Conservation (phyloP, 2,888 invertebrate species). For the Drosophila anomalata region DNA sequence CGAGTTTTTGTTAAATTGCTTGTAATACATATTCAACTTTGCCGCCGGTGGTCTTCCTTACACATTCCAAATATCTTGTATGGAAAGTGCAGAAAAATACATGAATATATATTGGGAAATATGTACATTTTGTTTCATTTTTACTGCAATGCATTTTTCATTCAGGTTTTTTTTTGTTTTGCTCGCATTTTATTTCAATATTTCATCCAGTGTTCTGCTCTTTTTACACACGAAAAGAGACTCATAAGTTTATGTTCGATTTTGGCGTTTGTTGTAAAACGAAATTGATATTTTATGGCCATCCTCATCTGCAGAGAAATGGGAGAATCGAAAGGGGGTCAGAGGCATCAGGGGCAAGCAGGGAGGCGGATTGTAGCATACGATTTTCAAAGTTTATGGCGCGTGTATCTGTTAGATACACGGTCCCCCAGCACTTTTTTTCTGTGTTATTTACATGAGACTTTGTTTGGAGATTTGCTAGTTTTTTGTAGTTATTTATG, state of each 20-base stretch:
- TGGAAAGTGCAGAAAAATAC: constrained; percentile 51
- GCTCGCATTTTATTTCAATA: constrained; percentile 56
- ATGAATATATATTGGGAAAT: constrained; percentile 28
- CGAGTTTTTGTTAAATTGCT: constrained; percentile 19
- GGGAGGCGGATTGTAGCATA: constrained; percentile 57
- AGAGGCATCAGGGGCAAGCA: background rate
- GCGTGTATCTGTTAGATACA: constrained; percentile 77
- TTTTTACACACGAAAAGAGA: constrained; percentile 29
- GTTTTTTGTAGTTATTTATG: constrained; percentile 70
- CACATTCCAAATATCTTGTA: constrained; percentile 15
- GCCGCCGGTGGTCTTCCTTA: constrained; percentile 20
- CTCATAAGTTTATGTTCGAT: constrained; percentile 73
- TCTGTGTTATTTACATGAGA: constrained; percentile 38
- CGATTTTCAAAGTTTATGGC: constrained; percentile 76
- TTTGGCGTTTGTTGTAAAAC: constrained; percentile 71
- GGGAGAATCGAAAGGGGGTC: background rate
- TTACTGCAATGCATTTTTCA: constrained; percentile 75
- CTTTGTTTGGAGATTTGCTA: constrained; percentile 55
- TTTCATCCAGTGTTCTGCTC: constrained; percentile 48
- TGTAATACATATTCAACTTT: constrained; percentile 33
- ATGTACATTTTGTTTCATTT: constrained; percentile 54
- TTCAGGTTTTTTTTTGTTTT: constrained; percentile 15
- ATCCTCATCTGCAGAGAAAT: constrained; percentile 66
- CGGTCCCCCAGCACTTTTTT: constrained; percentile 44
- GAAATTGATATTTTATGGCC: constrained; percentile 80